These are phyloP conservation scores for Hydroisotoma schaefferi DNA, from an alignment of 2,888 invertebrate species.

Conservation along the genomic window DNA sequence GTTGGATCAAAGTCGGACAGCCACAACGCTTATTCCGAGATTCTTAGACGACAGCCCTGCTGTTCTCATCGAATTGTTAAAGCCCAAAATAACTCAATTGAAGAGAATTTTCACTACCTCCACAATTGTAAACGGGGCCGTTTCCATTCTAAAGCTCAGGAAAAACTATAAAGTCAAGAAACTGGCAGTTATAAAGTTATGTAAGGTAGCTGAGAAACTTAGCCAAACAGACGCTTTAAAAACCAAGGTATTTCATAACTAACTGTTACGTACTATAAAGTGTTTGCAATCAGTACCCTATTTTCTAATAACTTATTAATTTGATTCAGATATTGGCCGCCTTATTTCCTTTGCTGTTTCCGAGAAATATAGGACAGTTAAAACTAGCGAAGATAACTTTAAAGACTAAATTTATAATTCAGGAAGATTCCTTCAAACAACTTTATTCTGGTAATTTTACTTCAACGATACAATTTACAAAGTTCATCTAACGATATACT, in stretches of 20 bases:
- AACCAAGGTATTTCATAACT: too few species aligned
- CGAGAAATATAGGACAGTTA: conserved; percentile 54
- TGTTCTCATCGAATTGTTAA: conserved; percentile 59
- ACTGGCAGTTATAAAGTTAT: conserved; percentile 34
- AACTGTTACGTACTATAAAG: too few species aligned
- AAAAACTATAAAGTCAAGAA: conserved; percentile 17
- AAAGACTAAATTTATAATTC: conserved; percentile 54
- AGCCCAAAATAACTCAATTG: conserved; percentile 52
- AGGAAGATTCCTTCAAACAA: conserved; percentile 51
- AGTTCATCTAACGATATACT: too few species aligned
- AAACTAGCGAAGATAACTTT: conserved; percentile 54
- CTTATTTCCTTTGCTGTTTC: conserved; percentile 63
- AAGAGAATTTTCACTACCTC: conserved; percentile 55
- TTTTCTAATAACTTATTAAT: too few species aligned
- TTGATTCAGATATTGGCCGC: conserved; percentile 55
- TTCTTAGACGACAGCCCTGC: conserved; percentile 64
- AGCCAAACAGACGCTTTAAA: background rate
- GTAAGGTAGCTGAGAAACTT: conserved; percentile 17
- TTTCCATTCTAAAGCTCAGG: conserved; percentile 56
- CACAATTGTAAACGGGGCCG: conserved; percentile 56
- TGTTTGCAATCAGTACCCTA: too few species aligned
- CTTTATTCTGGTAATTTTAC: conserved; percentile 18
- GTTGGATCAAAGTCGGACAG: conserved; percentile 60
- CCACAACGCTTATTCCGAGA: conserved; percentile 63
- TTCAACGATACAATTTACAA: too few species aligned